Conservation (phyloP, 2,888 invertebrate species). For the Sisyra terminalis region DNA sequence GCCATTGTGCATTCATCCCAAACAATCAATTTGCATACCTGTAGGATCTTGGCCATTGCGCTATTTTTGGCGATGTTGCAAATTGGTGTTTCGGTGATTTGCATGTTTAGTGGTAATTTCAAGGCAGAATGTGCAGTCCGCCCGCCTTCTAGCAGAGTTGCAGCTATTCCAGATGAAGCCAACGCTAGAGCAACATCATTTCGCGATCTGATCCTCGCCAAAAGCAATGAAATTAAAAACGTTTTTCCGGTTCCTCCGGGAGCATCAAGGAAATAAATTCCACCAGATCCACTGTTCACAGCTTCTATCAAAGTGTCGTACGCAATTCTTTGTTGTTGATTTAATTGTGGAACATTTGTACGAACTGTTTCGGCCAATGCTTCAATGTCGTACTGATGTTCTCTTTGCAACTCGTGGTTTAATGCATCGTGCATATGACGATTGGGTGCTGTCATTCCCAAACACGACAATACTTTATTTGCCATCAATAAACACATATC, state of each 20-base stretch:
- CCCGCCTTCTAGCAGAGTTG: too few species aligned
- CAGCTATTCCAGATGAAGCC: background rate
- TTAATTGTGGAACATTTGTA: too few species aligned
- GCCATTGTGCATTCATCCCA: conserved; percentile 26
- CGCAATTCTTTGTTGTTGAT: background rate
- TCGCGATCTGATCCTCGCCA: conserved; percentile 17
- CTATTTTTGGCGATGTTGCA: too few species aligned
- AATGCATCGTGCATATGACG: conserved; percentile 11
- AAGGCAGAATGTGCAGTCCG: too few species aligned
- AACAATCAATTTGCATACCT: conserved; percentile 18
- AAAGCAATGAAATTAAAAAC: conserved; percentile 17
- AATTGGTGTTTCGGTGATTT: too few species aligned
- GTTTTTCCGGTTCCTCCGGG: conserved; percentile 3
- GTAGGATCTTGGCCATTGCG: too few species aligned
- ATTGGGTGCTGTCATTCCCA: conserved; percentile 15
- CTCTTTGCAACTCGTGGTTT: conserved; percentile 15
- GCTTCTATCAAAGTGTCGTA: too few species aligned
- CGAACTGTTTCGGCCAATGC: too few species aligned
- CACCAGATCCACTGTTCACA: background rate
- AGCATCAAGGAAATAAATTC: background rate
- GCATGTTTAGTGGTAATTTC: too few species aligned
- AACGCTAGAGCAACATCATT: conserved; percentile 10
- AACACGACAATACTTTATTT: conserved; percentile 13
- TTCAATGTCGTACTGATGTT: conserved; percentile 13
- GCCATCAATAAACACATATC: background rate